Evolutionary conservation across 2,797 vertebrate genomes (phyloP).

Genomic region (Schizothorax lantsangensis): DNA sequence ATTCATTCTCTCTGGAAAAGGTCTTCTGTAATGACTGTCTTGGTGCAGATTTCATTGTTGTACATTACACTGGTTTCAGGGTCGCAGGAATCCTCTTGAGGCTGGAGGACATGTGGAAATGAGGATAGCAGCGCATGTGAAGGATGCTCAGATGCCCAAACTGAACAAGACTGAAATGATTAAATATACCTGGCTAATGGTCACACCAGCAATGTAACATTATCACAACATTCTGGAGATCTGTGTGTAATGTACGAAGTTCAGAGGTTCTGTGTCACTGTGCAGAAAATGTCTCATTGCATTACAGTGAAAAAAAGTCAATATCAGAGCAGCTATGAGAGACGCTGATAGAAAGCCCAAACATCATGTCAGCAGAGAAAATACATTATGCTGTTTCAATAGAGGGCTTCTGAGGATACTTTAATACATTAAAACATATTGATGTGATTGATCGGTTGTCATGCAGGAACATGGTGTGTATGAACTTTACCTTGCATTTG

Average conservation of each 20-base stretch:
- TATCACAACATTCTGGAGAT: neutral
- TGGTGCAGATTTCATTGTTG: neutral
- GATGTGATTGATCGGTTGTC: constrained; percentile 14
- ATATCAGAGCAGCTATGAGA: neutral
- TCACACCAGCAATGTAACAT: neutral
- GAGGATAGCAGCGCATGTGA: neutral
- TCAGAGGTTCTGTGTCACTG: neutral
- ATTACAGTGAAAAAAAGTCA: constrained; percentile 1
- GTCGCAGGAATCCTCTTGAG: neutral
- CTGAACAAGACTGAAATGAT: neutral
- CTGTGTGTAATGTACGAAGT: neutral
- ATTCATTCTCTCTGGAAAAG: neutral
- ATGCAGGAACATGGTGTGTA: neutral
- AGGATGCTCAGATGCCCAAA: neutral
- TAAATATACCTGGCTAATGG: neutral
- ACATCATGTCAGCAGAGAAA: neutral
- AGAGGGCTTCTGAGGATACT: neutral
- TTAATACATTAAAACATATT: neutral
- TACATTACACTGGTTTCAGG: neutral
- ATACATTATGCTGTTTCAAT: neutral
- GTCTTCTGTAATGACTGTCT: neutral
- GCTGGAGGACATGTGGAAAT: neutral
- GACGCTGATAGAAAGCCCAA: neutral
- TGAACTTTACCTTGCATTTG: constrained; percentile 5
- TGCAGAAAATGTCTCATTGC: constrained; percentile 2